Percentiles rank a stretch among this genome's conserved stretches.
phyloP scores from a whole-genome alignment of 2,797 vertebrate species.

The Leptatherina wallacei region DNA sequence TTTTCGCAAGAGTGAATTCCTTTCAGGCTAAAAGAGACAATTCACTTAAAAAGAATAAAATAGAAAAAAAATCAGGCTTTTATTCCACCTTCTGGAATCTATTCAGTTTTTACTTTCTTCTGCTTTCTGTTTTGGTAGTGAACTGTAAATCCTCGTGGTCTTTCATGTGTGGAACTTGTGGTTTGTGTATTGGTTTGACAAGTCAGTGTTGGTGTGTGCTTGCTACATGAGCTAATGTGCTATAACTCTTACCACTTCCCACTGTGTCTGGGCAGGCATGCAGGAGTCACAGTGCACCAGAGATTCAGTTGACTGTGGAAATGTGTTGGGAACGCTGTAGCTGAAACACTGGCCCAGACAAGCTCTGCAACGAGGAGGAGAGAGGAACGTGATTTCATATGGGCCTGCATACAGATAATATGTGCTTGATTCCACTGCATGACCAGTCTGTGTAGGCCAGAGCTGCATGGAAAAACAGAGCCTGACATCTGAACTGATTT shows the following conservation, averaged over 20 bases:
- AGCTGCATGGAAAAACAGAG: constrained; percentile 21
- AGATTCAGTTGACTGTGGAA: constrained; percentile 97
- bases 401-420: constrained; percentile 10
- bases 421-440: constrained; percentile 28
- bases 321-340: constrained; percentile 99
- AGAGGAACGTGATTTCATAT: constrained; percentile 25
- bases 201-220: constrained; percentile 41
- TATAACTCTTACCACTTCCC: constrained; percentile 95
- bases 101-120: constrained; percentile 3
- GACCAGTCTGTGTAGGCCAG: constrained; percentile 10
- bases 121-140: constrained; percentile 18
- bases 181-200: constrained; percentile 52
- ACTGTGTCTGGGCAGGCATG: constrained; percentile 96
- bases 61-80: constrained; percentile 43
- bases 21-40: constrained; percentile 48
- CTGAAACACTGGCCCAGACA: constrained; percentile 99
- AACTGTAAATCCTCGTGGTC: constrained; percentile 19
- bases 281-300: constrained; percentile 99
- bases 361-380: constrained; percentile 81
- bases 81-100: constrained; percentile 6
- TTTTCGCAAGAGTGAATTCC: constrained; percentile 64
- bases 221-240: constrained; percentile 52
- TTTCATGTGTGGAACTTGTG: constrained; percentile 48
- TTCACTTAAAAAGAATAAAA: constrained; percentile 49
- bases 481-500: constrained; percentile 39